Percentiles rank a stretch among this genome's conserved stretches.
Evolutionary conservation across 2,888 invertebrate genomes (phyloP).

Genomic region (Meganola albula): DNA sequence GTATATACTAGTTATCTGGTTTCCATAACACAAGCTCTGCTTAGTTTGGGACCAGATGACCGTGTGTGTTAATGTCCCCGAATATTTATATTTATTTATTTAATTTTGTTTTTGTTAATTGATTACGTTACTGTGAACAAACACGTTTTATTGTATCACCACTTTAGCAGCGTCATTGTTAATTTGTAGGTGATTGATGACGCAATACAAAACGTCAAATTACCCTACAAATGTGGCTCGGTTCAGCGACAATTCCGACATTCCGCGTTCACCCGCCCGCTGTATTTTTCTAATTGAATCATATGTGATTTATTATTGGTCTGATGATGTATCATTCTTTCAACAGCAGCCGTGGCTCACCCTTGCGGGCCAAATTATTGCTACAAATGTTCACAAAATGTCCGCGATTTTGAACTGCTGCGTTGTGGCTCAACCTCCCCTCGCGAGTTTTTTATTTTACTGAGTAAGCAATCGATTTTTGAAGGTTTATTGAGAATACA

Average conservation of each 20-base stretch:
- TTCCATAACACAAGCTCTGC: too few relatives aligned
- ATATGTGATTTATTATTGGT: constrained; percentile 77
- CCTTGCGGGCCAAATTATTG: constrained; percentile 72
- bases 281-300: constrained; percentile 77
- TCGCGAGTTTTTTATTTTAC: constrained; percentile 60
- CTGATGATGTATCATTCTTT: constrained; percentile 78
- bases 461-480: constrained; percentile 57
- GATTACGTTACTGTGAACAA: constrained; percentile 15
- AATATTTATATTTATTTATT: too few relatives aligned
- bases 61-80: too few relatives aligned
- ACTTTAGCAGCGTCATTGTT: constrained; percentile 42
- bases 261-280: constrained; percentile 46
- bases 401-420: constrained; percentile 65
- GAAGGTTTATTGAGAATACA: constrained; percentile 41
- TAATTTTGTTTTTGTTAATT: too few relatives aligned
- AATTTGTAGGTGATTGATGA: constrained; percentile 71
- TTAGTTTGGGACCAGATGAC: too few relatives aligned
- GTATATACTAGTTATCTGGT: too few relatives aligned
- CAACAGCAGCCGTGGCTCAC: constrained; percentile 71
- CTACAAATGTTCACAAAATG: constrained; percentile 73
- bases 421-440: constrained; percentile 44
- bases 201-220: constrained; percentile 68
- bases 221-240: constrained; percentile 57
- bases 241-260: constrained; percentile 56
- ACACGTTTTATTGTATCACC: constrained; percentile 13